These are phyloP conservation scores for Hirtodrosophila trivittata DNA, from an alignment of 2,888 invertebrate genomes.

Conservation along the genomic window DNA sequence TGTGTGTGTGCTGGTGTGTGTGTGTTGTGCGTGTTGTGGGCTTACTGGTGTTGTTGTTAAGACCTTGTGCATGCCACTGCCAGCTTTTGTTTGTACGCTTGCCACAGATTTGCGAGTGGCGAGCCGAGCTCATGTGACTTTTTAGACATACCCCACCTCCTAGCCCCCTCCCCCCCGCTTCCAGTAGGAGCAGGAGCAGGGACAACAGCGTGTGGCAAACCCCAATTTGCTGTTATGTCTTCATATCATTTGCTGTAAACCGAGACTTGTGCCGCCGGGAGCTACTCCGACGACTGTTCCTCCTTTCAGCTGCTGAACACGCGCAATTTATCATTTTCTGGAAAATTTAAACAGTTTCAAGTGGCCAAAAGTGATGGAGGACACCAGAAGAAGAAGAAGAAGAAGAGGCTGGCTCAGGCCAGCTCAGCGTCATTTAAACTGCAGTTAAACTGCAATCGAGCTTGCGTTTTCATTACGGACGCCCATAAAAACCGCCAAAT, in stretches of 20 bases:
- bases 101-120: constrained; percentile 50
- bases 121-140: constrained; percentile 46
- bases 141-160: constrained; percentile 23
- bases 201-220: constrained; percentile 23
- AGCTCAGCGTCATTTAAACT: constrained; percentile 58
- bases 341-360: constrained; percentile 58
- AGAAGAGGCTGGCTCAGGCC: neutral
- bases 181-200: neutral
- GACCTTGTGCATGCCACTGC: constrained; percentile 48
- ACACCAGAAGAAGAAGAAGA: no score
- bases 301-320: constrained; percentile 22
- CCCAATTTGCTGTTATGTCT: constrained; percentile 69
- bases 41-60: constrained; percentile 59
- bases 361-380: constrained; percentile 33
- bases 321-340: constrained; percentile 51
- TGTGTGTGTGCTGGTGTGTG: constrained; percentile 27
- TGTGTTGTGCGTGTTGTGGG: constrained; percentile 24
- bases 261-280: constrained; percentile 18
- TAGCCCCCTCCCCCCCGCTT: neutral
- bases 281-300: neutral
- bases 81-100: constrained; percentile 41
- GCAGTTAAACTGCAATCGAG: constrained; percentile 74
- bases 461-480: constrained; percentile 67
- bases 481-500: constrained; percentile 55
- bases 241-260: constrained; percentile 60